Conservation (phyloP, 53 echinoderm and acorn worm genomes). For the Pentamera pediparva region DNA sequence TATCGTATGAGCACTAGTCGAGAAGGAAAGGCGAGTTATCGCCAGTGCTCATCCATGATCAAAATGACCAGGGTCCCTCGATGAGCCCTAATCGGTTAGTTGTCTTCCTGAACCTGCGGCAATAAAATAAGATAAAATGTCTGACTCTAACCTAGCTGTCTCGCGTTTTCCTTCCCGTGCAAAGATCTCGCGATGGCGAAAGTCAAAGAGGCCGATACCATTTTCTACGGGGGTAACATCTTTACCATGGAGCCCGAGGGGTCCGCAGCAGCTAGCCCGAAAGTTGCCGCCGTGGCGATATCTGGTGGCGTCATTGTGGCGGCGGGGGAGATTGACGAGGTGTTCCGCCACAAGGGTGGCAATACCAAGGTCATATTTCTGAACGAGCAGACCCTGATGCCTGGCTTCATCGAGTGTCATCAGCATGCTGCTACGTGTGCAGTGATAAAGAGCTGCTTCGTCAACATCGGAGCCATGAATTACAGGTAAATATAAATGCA, state of each 20-base stretch:
- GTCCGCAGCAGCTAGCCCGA: neutral
- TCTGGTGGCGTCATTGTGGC: conserved; percentile 28
- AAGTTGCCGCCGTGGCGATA: conserved; percentile 33
- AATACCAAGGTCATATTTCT: conserved; percentile 31
- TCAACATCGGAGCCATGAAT: conserved; percentile 19
- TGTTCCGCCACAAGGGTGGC: neutral
- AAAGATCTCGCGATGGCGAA: too few relatives aligned
- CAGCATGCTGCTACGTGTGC: conserved; percentile 19
- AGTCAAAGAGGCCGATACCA: conserved; percentile 10
- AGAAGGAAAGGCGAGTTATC: too few relatives aligned
- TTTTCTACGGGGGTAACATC: conserved; percentile 46
- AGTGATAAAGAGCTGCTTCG: neutral
- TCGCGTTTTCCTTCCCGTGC: too few relatives aligned
- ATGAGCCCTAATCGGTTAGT: too few relatives aligned
- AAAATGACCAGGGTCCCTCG: too few relatives aligned
- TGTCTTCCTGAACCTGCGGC: too few relatives aligned
- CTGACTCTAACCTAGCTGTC: too few relatives aligned
- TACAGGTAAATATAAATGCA: conserved; percentile 44
- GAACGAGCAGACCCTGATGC: conserved; percentile 27
- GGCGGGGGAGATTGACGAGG: neutral
- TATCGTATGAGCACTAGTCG: too few relatives aligned
- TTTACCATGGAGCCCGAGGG: conserved; percentile 35
- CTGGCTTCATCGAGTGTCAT: conserved; percentile 39
- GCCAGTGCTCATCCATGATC: too few relatives aligned
- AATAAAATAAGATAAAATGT: too few relatives aligned